Evolutionary conservation across 1,140 invertebrate species (phyloP), one percentile per base, ranked within the genome.

Genomic region (Drosophila nannoptera): DNA sequence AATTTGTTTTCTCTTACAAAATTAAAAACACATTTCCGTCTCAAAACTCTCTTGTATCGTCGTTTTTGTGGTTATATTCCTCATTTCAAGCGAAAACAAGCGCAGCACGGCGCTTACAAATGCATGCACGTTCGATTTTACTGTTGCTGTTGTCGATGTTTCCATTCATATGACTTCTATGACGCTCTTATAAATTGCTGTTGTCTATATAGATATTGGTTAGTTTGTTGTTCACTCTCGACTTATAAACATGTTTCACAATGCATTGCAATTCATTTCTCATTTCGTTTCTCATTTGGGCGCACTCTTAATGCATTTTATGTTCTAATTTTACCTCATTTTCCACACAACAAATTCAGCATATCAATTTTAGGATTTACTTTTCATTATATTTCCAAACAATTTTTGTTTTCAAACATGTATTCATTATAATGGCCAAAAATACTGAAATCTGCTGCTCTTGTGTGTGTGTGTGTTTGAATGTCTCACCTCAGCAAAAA

Each of bases 401-500:
- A 67, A 43, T 35, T 50, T 2, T 33, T 35, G 2, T 14, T 58
- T 65, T 42, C 5, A 48, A 46, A 56, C 7, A 45, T 9, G 63
- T 40, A 61, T 62, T 65, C 46, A 58, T 49, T 31, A 49, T 67
- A 64, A 55, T 55, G 56, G 69, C 63, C 63, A 65, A 61, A 71
- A 68, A 54, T 42, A 54, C 32, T 42, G 36, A 68, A 72, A 84
- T 70, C 62, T 87, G 84, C 78, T 84, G 84, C 80, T 87, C 80
- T 75, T 88, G 87, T 88, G 83, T 88, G 78, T 82, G 78, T 82
- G 78, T 82, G 78, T 82, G 87, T 84, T 88, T 88, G 78, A 88
- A 88, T 88, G 87, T 88, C 87, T 88, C 87, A 88, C 87, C 87
- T 88, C 87, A 88, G 87, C 87, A 87, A 88, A 87, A 83, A 84